phyloP scores from a whole-genome alignment of 2,797 vertebrate genomes.

The Dendrocincla fuliginosa region DNA sequence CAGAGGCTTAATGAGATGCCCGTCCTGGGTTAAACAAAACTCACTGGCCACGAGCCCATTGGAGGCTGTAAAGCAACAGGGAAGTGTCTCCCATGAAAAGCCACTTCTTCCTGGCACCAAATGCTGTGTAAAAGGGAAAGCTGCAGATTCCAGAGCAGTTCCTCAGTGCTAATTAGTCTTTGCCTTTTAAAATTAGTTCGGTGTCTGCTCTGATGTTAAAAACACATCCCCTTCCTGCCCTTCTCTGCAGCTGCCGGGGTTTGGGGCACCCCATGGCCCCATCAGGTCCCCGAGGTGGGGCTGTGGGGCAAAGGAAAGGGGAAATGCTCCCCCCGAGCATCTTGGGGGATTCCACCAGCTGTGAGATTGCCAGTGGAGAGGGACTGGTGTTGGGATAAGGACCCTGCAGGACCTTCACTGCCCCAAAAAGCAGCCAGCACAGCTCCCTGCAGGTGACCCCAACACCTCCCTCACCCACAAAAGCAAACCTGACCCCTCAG shows the following conservation, averaged over 20 bases:
- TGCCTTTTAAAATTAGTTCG: fast-evolving
- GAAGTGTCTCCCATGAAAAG: fast-evolving
- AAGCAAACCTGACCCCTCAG: not conserved
- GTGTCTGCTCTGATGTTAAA: fast-evolving
- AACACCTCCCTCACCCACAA: not conserved
- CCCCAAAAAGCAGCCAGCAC: fast-evolving
- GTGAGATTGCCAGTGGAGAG: fast-evolving
- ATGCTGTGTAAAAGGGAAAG: not conserved
- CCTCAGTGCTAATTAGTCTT: not conserved
- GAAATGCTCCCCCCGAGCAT: fast-evolving
- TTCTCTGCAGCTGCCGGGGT: fast-evolving
- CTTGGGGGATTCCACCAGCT: fast-evolving
- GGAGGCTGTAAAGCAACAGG: fast-evolving
- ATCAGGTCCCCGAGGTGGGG: fast-evolving
- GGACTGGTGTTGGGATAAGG: not conserved
- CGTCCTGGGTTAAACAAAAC: not conserved
- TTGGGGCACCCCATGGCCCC: not conserved
- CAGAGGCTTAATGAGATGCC: not conserved
- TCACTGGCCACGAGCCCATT: not conserved
- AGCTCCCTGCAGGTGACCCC: not conserved
- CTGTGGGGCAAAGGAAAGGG: not conserved
- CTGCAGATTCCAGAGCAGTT: not conserved
- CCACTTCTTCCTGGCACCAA: not conserved
- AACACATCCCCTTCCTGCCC: not conserved
- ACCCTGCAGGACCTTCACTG: fast-evolving